Conservation (phyloP, 2,888 invertebrate genomes). For the Drosophila anceps region DNA sequence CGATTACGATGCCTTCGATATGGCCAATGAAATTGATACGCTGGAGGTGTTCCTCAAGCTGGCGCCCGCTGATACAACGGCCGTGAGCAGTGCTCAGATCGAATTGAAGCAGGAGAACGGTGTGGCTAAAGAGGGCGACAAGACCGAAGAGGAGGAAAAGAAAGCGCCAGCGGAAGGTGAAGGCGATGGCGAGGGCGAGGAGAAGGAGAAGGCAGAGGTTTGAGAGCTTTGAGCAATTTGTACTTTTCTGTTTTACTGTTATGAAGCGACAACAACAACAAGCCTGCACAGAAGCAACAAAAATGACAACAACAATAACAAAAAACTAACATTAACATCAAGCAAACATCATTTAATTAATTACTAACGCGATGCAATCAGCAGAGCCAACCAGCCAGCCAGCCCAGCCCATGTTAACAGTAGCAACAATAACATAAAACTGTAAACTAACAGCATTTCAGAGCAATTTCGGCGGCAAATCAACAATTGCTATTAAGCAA, state of each 20-base stretch:
- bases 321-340: conserved; percentile 53
- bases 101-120: conserved; percentile 83
- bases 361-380: conserved; percentile 47
- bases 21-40: conserved; percentile 95
- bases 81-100: conserved; percentile 86
- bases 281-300: conserved; percentile 61
- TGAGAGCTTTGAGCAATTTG: conserved; percentile 63
- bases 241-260: conserved; percentile 75
- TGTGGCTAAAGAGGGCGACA: conserved; percentile 68
- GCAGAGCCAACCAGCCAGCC: conserved; percentile 18
- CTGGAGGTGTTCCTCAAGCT: conserved; percentile 95
- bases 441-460: conserved; percentile 70
- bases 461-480: conserved; percentile 13
- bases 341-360: conserved; percentile 18
- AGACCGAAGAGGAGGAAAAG: conserved; percentile 43
- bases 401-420: conserved; percentile 55
- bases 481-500: conserved; percentile 30
- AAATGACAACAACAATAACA: conserved; percentile 56
- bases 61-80: conserved; percentile 87
- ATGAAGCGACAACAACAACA: conserved; percentile 58
- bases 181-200: conserved; percentile 53
- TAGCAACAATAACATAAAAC: conserved; percentile 62
- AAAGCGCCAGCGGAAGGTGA: conserved; percentile 50
- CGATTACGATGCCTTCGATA: conserved; percentile 96
- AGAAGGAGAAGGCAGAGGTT: conserved; percentile 69